A percentile compares a stretch with the other conserved stretches of the same genome.
Evolutionary conservation across 2,113 vertebrate genomes (phyloP).

Genomic region (Conger conger): DNA sequence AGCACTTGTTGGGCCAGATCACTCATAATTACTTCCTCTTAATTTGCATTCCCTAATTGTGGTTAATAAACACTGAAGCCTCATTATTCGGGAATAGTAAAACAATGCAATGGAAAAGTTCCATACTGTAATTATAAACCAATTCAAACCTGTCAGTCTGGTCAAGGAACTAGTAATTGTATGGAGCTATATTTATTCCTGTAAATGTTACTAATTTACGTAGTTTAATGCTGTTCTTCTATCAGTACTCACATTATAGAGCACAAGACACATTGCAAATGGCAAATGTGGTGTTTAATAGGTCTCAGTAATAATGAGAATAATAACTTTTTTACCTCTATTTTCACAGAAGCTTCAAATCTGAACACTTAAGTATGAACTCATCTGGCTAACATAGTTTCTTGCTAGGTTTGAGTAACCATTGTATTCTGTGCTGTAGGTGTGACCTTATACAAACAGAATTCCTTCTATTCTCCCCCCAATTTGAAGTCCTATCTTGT

Average conservation of each 20-base stretch:
- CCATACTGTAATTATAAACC: slow-evolving; percentile 45
- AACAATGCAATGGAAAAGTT: slow-evolving; percentile 32
- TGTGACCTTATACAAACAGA: background rate
- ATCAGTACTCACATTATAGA: slow-evolving; percentile 8
- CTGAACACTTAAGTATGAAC: background rate
- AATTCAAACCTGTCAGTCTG: slow-evolving; percentile 45
- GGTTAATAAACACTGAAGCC: slow-evolving; percentile 47
- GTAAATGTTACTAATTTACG: slow-evolving; percentile 19
- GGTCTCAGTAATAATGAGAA: too few species aligned
- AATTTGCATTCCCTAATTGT: slow-evolving; percentile 51
- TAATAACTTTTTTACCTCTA: background rate
- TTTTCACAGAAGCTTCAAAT: background rate
- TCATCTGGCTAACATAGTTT: background rate
- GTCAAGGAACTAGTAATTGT: slow-evolving; percentile 45
- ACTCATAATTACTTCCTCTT: slow-evolving; percentile 39
- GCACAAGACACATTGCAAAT: too few species aligned
- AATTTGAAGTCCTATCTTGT: too few species aligned
- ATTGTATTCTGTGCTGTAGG: background rate
- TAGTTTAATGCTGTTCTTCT: background rate
- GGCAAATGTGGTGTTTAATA: too few species aligned
- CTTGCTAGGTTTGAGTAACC: background rate
- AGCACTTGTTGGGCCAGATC: slow-evolving; percentile 29
- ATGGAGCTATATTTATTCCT: slow-evolving; percentile 32
- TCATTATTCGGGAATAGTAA: slow-evolving; percentile 45
- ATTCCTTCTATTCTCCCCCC: too few species aligned